Conservation (phyloP, 1,140 invertebrate species). For the Laupala kohalensis region DNA sequence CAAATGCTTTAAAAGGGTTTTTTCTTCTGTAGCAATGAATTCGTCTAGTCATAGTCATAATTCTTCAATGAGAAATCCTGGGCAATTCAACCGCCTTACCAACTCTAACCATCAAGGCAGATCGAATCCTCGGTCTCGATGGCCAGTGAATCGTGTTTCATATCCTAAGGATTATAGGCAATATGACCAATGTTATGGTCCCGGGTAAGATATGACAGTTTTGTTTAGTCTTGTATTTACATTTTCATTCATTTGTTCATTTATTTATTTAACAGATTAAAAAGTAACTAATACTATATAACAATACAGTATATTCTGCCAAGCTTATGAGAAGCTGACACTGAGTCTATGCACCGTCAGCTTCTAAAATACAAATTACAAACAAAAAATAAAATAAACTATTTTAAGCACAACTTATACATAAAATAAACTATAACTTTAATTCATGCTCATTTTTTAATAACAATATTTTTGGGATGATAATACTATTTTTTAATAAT, state of each 20-base stretch:
- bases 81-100: conserved; percentile 11
- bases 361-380: no score
- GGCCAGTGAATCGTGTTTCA: conserved; percentile 13
- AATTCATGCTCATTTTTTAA: no score
- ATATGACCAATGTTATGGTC: conserved; percentile 11
- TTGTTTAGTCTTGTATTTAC: neutral
- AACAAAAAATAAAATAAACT: no score
- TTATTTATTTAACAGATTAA: neutral
- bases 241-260: neutral
- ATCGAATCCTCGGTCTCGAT: conserved; percentile 9
- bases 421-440: no score
- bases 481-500: no score
- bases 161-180: conserved; percentile 12
- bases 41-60: conserved; percentile 10
- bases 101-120: conserved; percentile 7
- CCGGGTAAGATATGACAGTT: no score
- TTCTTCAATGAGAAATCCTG: conserved; percentile 9
- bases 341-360: neutral
- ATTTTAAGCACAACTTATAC: no score
- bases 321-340: neutral
- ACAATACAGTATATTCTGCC: neutral
- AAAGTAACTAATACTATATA: neutral
- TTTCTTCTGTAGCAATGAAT: conserved; percentile 7
- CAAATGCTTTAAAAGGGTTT: no score
- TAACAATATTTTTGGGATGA: no score